Base-by-base conservation (phyloP, 2,888 invertebrate genomes). In the Zaprionus obscuricornis region DNA sequence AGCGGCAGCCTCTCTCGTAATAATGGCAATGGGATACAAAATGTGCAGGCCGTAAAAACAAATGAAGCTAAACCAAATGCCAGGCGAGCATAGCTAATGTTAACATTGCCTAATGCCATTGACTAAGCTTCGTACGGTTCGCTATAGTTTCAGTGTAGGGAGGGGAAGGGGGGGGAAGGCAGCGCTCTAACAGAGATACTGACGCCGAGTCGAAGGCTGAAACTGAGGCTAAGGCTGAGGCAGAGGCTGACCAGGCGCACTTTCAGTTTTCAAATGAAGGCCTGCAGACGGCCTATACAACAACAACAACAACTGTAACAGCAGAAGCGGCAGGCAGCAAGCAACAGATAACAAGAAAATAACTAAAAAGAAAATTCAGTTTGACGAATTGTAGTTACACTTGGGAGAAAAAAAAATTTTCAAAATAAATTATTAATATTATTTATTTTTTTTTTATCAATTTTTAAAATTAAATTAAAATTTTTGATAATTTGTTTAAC, bases 31-130 rank as follows among this genome's bases (percentile, higher is more conserved):
- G 58, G n/a, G 55, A 62, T 64, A 74, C 83, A 83, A 78, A 78
- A 77, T 81, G 65, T 58, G 55, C 66, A 57, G 74, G 82, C 85
- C 72, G 72, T 82, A 77, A 79, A 78, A 79, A 85, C 85, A 79
- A 85, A 84, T 78, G 78, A 84, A 78, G 71, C 68, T 72, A 74
- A 67, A 47, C 59, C 54, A 55, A 85, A 82, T 64, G 67, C 50
- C 63, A 62, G 70, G 67, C 68, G 64, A 68, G 76, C 76, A 62
- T 63, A 40, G 82, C 82, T 70, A 76, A 81, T 77, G 70, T 77
- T n/a, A 70, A 56, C 76, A 69, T 59, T 84, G 66, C 66, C 77
- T 84, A 64, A 65, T 79, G 56, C 75, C 60, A 83, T 64, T 49
- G 52, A 70, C 51, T 62, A 37, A 51, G 40, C 39, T n/a, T n/a